Percentiles rank a stretch among this genome's conserved stretches.
phyloP scores from a whole-genome alignment of 1,140 invertebrate species.

The Agrypnia vestita region DNA sequence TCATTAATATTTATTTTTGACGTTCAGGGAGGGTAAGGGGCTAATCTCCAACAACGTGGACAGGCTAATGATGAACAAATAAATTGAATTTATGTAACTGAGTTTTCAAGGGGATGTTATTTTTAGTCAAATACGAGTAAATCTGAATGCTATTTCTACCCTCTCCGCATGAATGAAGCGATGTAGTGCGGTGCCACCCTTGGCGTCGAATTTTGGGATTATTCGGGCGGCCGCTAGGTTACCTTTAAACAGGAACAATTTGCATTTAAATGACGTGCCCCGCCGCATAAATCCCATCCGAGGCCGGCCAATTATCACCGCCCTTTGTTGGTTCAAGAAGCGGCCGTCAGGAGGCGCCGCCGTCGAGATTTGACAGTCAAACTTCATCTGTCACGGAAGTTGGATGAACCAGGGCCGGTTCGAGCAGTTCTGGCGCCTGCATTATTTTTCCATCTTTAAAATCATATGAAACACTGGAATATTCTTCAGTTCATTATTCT shows the following conservation, averaged over 20 bases:
- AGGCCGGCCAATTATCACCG: conserved; percentile 9
- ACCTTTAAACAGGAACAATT: conserved; percentile 17
- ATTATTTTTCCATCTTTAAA: background rate
- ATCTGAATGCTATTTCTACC: no score
- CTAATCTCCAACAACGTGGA: no score
- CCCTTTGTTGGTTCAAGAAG: conserved; percentile 17
- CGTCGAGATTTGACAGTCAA: conserved; percentile 14
- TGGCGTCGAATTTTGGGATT: background rate
- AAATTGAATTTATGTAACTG: no score
- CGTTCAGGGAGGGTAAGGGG: no score
- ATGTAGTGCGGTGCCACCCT: no score
- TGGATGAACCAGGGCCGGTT: background rate
- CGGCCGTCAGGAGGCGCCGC: background rate
- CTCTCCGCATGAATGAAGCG: no score
- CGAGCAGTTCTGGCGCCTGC: background rate
- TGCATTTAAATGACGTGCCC: conserved; percentile 15
- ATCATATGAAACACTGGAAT: no score
- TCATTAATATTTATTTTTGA: no score
- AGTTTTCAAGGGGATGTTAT: no score
- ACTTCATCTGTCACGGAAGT: conserved; percentile 1
- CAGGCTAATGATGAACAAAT: no score
- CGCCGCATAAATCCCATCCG: conserved; percentile 5
- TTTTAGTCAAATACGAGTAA: no score
- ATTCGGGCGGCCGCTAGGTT: background rate
- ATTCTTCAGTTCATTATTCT: no score